Evolutionary conservation across 1,140 invertebrate genomes (phyloP).

Genomic region (Rhizoglyphus robini): DNA sequence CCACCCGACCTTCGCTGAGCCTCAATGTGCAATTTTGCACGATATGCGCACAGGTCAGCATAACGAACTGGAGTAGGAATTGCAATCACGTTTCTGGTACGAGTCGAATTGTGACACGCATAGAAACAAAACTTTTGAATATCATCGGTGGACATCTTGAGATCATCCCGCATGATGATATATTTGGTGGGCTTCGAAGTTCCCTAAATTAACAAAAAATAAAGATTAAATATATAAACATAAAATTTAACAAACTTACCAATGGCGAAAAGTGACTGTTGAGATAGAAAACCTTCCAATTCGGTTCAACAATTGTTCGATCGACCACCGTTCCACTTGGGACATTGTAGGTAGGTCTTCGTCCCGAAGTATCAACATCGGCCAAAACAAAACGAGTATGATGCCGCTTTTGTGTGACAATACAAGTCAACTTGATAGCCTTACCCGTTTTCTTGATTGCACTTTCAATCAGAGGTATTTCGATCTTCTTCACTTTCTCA

Average conservation of each 20-base stretch:
- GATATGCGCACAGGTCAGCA: slow-evolving; percentile 30
- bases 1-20: background rate
- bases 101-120: slow-evolving; percentile 25
- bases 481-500: slow-evolving; percentile 26
- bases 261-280: slow-evolving; percentile 39
- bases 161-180: slow-evolving; percentile 25
- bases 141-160: slow-evolving; percentile 25
- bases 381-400: background rate
- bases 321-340: slow-evolving; percentile 71
- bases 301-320: slow-evolving; percentile 58
- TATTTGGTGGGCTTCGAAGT: slow-evolving; percentile 27
- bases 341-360: slow-evolving; percentile 43
- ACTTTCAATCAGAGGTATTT: slow-evolving; percentile 22
- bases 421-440: slow-evolving; percentile 24
- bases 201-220: slow-evolving; percentile 14
- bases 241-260: background rate
- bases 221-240: background rate
- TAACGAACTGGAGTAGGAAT: slow-evolving; percentile 29
- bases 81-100: slow-evolving; percentile 27
- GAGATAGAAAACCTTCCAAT: slow-evolving; percentile 68
- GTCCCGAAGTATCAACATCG: background rate
- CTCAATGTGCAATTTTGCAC: slow-evolving; percentile 20
- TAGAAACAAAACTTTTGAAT: slow-evolving; percentile 27
- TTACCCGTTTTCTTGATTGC: slow-evolving; percentile 23
- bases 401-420: slow-evolving; percentile 14